A percentile compares a stretch with the other conserved stretches of the same genome.
phyloP scores from a whole-genome alignment of 1,140 invertebrate genomes.

The Drosophila jambulina region DNA sequence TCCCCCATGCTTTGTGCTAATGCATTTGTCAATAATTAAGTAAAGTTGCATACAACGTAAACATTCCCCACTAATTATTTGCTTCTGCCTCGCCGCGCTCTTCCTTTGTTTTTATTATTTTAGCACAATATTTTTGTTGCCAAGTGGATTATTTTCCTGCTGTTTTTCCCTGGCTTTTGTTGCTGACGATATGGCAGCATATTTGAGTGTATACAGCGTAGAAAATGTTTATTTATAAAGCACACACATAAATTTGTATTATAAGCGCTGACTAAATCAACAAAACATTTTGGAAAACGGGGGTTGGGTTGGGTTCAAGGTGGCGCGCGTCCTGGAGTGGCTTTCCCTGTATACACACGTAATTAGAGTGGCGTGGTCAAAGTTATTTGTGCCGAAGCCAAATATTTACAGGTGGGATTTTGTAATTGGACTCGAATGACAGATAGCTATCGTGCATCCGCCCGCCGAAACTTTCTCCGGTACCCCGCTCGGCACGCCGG shows the following conservation, averaged over 20 bases:
- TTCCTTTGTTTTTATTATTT: slow-evolving; percentile 54
- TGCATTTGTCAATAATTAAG: slow-evolving; percentile 76
- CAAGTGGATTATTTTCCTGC: slow-evolving; percentile 61
- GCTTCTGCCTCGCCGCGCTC: slow-evolving; percentile 29
- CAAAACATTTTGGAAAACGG: slow-evolving; percentile 58
- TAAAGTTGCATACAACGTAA: slow-evolving; percentile 57
- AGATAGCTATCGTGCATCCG: slow-evolving; percentile 35
- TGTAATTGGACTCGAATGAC: slow-evolving; percentile 50
- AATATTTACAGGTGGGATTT: slow-evolving; percentile 61
- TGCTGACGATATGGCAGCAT: slow-evolving; percentile 45
- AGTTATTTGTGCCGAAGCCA: slow-evolving; percentile 56
- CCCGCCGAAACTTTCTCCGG: slow-evolving; percentile 4
- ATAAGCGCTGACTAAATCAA: slow-evolving; percentile 72
- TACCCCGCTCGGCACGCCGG: neutral
- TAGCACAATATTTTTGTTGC: slow-evolving; percentile 68
- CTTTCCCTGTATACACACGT: slow-evolving; percentile 26
- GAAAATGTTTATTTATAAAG: slow-evolving; percentile 77
- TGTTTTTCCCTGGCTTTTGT: slow-evolving; percentile 14
- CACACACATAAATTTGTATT: slow-evolving; percentile 78
- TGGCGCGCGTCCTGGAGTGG: slow-evolving; percentile 8
- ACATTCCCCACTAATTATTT: slow-evolving; percentile 69
- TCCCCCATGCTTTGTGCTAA: slow-evolving; percentile 38
- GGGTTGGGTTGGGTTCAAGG: neutral
- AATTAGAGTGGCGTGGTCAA: slow-evolving; percentile 61
- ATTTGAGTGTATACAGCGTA: slow-evolving; percentile 71